These are phyloP conservation scores for Hydrozoanthus tunicans DNA, from an alignment of 64 coral and sea anemone genomes.

Conservation along the genomic window DNA sequence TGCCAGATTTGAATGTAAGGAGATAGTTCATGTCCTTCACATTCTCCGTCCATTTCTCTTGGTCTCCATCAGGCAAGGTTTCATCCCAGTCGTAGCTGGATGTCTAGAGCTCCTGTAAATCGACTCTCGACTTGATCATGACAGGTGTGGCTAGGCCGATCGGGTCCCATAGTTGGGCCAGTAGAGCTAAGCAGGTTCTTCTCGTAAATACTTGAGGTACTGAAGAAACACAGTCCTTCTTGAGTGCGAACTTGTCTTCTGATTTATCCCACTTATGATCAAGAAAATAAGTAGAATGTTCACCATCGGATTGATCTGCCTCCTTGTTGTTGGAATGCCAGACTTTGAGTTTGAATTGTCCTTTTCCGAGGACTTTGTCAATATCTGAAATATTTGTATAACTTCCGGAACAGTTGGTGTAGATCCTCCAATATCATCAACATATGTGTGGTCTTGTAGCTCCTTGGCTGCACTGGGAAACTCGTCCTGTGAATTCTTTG, in stretches of 20 bases:
- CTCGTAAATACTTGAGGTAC: conserved; percentile 52
- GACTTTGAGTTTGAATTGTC: conserved; percentile 55
- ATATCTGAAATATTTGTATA: conserved; percentile 46
- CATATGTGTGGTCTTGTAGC: conserved; percentile 48
- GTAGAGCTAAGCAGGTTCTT: conserved; percentile 59
- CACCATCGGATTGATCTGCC: conserved; percentile 5
- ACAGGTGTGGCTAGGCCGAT: conserved; percentile 69
- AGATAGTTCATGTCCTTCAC: conserved; percentile 43
- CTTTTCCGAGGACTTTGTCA: conserved; percentile 52
- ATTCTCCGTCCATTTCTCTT: conserved; percentile 63
- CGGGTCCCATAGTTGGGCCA: conserved; percentile 73
- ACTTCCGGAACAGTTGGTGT: conserved; percentile 5
- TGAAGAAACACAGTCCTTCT: conserved; percentile 37
- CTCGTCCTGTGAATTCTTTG: conserved; percentile 42
- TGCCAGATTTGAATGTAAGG: conserved; percentile 36
- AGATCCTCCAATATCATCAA: conserved; percentile 75
- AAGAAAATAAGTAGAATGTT: conserved; percentile 49
- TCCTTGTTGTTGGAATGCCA: conserved; percentile 59
- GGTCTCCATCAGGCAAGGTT: conserved; percentile 41
- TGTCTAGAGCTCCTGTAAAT: conserved; percentile 67
- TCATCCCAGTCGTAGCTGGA: conserved; percentile 58
- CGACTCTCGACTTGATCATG: conserved; percentile 58
- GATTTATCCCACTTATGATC: conserved; percentile 61
- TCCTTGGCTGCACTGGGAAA: conserved; percentile 63
- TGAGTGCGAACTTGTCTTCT: conserved; percentile 51